A percentile compares a stretch with the other conserved stretches of the same genome.
Conservation (phyloP, 1,140 invertebrate genomes). For the Trinorchestia longiramus region DNA sequence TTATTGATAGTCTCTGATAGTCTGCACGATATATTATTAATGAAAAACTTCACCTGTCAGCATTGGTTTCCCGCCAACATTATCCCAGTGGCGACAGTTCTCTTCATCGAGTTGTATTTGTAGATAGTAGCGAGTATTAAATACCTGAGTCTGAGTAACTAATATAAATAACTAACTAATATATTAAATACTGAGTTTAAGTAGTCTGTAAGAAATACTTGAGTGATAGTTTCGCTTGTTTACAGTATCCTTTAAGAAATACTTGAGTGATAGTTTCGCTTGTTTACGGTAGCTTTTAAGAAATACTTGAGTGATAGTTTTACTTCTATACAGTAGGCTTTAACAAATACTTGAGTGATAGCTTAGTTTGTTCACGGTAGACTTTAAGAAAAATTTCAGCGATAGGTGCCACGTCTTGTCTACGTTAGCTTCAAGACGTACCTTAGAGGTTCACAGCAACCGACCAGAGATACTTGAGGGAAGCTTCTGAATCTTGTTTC, state of each 20-base stretch:
- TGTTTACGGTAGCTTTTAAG: background rate
- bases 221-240: background rate
- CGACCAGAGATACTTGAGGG: background rate
- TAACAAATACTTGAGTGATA: background rate
- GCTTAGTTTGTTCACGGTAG: background rate
- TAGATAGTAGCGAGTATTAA: background rate
- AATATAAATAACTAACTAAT: background rate
- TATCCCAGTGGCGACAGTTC: background rate
- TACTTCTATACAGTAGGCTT: background rate
- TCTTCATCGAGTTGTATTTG: background rate
- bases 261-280: background rate
- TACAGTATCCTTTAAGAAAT: background rate
- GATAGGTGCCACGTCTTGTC: background rate
- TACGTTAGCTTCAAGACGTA: too few species aligned
- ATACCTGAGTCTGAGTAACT: background rate
- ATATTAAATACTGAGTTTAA: background rate
- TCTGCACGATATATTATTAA: background rate
- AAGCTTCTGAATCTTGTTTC: background rate
- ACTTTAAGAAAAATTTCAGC: background rate
- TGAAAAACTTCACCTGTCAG: background rate
- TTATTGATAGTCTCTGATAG: background rate
- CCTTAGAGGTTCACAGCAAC: too few species aligned
- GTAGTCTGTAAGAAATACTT: background rate
- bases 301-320: background rate
- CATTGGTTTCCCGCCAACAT: background rate